A percentile compares a stretch with the other conserved stretches of the same genome.
These are phyloP conservation scores for Mormyrus proboscirostris DNA, from an alignment of 2,797 vertebrate species.

Conservation along the genomic window DNA sequence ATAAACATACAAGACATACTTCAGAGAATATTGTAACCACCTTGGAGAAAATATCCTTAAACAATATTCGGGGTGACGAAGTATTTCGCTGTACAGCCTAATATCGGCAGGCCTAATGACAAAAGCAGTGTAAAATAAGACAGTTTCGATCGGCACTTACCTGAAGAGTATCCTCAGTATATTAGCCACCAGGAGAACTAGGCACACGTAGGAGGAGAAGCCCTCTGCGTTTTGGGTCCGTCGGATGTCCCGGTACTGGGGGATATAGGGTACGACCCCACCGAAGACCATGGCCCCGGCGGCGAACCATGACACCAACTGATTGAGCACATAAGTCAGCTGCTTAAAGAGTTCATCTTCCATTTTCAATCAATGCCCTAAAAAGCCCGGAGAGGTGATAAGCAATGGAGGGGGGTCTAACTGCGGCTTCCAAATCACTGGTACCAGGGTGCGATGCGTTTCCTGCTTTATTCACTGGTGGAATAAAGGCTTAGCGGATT, in stretches of 20 bases:
- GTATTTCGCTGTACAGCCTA: neutral
- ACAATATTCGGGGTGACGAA: neutral
- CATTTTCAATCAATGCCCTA: constrained; percentile 53
- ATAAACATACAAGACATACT: neutral
- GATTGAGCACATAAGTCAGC: constrained; percentile 61
- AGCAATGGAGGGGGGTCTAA: neutral
- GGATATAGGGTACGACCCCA: constrained; percentile 88
- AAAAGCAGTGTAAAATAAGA: neutral
- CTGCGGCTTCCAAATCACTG: neutral
- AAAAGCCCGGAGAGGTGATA: neutral
- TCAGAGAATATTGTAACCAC: neutral
- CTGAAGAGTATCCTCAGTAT: constrained; percentile 91
- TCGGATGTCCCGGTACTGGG: constrained; percentile 88
- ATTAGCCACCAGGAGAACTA: constrained; percentile 87
- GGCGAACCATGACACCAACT: constrained; percentile 76
- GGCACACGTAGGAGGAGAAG: constrained; percentile 90
- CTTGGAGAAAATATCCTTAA: neutral
- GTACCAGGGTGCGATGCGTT: neutral
- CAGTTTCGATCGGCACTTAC: constrained; percentile 49
- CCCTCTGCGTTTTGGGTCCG: constrained; percentile 86
- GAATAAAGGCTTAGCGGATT: neutral
- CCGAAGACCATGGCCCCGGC: constrained; percentile 89
- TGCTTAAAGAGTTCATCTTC: constrained; percentile 70
- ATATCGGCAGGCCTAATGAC: neutral
- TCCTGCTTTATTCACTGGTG: neutral